Evolutionary conservation across 2,113 vertebrate genomes (phyloP).

Genomic region (Regulus satrapa): DNA sequence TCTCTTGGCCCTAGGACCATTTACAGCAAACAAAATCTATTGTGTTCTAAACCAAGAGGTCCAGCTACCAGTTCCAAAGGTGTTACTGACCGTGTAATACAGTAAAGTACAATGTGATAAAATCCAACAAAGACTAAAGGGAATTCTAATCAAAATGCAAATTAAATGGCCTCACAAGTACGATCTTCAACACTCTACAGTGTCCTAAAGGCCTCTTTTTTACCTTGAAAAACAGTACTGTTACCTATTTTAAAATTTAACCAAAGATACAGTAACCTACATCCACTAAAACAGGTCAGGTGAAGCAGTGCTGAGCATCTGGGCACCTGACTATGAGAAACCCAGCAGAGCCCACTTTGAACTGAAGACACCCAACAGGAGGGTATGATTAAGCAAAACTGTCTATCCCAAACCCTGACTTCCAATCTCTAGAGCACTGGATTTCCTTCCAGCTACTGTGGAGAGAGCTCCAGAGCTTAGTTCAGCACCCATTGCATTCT

Average conservation of each 20-base stretch:
- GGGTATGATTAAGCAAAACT: background rate
- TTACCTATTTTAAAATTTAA: background rate
- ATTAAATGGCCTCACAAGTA: background rate
- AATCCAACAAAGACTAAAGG: background rate
- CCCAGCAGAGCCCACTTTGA: background rate
- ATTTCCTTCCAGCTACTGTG: background rate
- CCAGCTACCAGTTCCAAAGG: background rate
- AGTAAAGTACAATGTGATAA: background rate
- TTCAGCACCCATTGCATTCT: background rate
- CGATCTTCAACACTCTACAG: background rate
- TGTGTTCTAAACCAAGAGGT: background rate
- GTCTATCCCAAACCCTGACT: background rate
- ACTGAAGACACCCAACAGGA: background rate
- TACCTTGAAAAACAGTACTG: background rate
- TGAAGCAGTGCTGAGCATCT: background rate
- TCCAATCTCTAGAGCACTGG: background rate
- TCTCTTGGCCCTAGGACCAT: background rate
- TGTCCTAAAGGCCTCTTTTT: background rate
- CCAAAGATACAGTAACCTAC: background rate
- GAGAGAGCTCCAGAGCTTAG: background rate
- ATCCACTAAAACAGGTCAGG: background rate
- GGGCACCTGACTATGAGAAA: background rate
- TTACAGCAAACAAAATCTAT: background rate
- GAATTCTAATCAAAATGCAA: background rate
- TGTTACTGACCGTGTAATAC: background rate